Evolutionary conservation across 2,113 vertebrate genomes (phyloP).

Genomic region (Serilophus lunatus): DNA sequence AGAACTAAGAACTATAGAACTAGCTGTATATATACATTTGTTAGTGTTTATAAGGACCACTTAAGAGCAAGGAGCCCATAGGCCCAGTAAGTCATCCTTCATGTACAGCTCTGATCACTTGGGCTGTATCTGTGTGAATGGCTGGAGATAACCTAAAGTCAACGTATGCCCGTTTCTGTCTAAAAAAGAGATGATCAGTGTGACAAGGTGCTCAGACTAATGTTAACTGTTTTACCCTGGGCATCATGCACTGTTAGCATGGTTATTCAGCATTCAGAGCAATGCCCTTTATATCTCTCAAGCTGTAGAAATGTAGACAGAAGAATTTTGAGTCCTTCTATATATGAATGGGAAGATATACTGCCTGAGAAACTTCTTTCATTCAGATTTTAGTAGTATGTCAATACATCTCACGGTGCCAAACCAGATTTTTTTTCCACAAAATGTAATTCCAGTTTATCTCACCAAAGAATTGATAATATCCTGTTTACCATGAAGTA

Average conservation of each 20-base stretch:
- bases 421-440: not conserved
- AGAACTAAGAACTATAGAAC: not conserved
- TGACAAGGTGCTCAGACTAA: not conserved
- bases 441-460: not conserved
- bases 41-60: not conserved
- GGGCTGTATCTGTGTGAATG: not conserved
- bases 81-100: not conserved
- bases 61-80: not conserved
- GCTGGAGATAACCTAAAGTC: not conserved
- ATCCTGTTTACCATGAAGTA: not conserved
- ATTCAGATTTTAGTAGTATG: not conserved
- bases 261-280: not conserved
- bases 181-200: not conserved
- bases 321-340: not conserved
- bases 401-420: not conserved
- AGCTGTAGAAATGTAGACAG: not conserved
- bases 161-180: not conserved
- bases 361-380: not conserved
- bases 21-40: not conserved
- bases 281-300: fast-evolving
- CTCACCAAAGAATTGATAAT: not conserved
- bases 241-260: not conserved
- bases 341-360: not conserved
- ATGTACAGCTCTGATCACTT: fast-evolving
- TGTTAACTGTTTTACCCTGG: not conserved